phyloP scores from a whole-genome alignment of 2,888 invertebrate genomes.

The Eudemis profundana region DNA sequence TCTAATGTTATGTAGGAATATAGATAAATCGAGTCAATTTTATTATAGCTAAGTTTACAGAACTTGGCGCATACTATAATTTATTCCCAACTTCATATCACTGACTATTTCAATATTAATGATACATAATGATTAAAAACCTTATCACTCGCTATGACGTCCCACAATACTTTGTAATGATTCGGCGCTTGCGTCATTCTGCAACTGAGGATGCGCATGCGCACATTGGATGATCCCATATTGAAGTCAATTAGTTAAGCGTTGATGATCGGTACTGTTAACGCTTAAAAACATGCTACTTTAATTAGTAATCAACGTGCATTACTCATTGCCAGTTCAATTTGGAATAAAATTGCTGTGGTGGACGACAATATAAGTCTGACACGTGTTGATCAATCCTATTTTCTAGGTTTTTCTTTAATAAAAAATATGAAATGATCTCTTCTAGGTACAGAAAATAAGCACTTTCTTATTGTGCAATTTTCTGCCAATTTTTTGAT shows the following conservation, averaged over 20 bases:
- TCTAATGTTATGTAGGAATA: too few relatives aligned
- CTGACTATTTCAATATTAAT: slow-evolving; percentile 16
- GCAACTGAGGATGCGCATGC: background rate
- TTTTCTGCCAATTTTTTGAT: too few relatives aligned
- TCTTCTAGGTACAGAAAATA: too few relatives aligned
- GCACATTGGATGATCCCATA: slow-evolving; percentile 43
- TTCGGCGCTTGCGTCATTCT: slow-evolving; percentile 1
- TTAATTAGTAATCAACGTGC: slow-evolving; percentile 16
- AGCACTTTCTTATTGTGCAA: too few relatives aligned
- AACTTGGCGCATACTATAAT: slow-evolving; percentile 28
- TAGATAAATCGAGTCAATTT: too few relatives aligned
- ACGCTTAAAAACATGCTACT: slow-evolving; percentile 34
- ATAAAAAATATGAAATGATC: background rate
- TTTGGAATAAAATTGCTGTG: slow-evolving; percentile 2
- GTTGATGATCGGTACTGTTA: slow-evolving; percentile 36
- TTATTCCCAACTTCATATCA: slow-evolving; percentile 10
- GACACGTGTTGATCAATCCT: background rate
- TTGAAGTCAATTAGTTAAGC: slow-evolving; percentile 43
- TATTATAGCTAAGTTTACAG: too few relatives aligned
- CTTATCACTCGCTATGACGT: background rate
- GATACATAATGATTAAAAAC: background rate
- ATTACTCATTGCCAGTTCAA: background rate
- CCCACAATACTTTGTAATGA: background rate
- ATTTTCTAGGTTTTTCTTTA: background rate
- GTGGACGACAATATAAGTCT: background rate